Conservation (phyloP, 1,140 invertebrate species). For the Hyles vespertilio region DNA sequence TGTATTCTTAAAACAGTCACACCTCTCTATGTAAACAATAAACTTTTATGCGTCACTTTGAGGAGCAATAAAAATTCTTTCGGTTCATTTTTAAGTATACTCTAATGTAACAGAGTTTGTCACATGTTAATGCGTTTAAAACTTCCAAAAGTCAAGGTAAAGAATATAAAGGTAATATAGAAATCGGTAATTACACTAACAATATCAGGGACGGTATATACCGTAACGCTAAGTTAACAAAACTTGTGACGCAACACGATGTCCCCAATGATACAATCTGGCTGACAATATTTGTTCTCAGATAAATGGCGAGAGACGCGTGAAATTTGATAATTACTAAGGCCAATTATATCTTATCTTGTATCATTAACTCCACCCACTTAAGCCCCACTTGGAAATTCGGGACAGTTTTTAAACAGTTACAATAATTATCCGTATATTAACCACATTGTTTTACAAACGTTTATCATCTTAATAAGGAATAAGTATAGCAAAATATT, state of each 20-base stretch:
- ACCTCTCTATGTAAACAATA: conserved; percentile 43
- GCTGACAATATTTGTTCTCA: conserved; percentile 60
- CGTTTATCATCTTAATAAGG: no score
- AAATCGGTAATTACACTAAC: no score
- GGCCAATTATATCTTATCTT: conserved; percentile 63
- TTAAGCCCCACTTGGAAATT: conserved; percentile 14
- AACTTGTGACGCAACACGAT: neutral
- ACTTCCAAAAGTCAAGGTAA: conserved; percentile 42
- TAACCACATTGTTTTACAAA: no score
- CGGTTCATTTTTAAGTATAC: conserved; percentile 43
- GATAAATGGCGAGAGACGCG: conserved; percentile 56
- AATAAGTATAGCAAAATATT: no score
- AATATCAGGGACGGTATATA: no score
- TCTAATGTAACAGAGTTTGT: conserved; percentile 39
- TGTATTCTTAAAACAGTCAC: no score
- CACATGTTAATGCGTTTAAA: conserved; percentile 52
- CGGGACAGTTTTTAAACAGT: conserved; percentile 8
- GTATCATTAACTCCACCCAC: conserved; percentile 53
- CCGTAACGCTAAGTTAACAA: no score
- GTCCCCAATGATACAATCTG: conserved; percentile 37
- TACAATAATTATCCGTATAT: neutral
- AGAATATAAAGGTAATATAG: neutral
- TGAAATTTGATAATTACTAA: conserved; percentile 68
- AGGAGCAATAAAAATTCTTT: conserved; percentile 64
- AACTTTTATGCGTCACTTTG: conserved; percentile 57